phyloP scores from a whole-genome alignment of 1,140 invertebrate genomes.

The Drosophila guanche region DNA sequence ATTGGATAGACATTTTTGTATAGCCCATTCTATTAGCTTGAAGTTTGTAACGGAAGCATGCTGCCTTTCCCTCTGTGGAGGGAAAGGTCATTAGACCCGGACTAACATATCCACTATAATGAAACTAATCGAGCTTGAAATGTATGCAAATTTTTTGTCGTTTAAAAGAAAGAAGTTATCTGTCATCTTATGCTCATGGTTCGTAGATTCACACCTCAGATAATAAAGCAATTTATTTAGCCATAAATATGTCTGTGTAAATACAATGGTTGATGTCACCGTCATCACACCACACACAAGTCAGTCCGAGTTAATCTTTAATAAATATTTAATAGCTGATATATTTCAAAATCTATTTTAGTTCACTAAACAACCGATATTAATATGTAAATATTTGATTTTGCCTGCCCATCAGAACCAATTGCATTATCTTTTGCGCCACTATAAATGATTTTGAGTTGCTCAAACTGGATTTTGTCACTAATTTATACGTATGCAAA shows the following conservation, averaged over 20 bases:
- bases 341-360: slow-evolving; percentile 11
- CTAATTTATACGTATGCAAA: slow-evolving; percentile 39
- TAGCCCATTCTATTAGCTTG: slow-evolving; percentile 3
- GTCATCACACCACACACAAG: too few relatives aligned
- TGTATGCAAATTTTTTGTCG: slow-evolving; percentile 32
- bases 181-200: slow-evolving; percentile 26
- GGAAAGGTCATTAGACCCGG: slow-evolving; percentile 50
- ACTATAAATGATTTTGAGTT: slow-evolving; percentile 5
- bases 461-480: slow-evolving; percentile 13
- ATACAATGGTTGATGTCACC: not conserved
- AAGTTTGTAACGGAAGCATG: slow-evolving; percentile 14
- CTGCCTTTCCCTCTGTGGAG: slow-evolving; percentile 21
- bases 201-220: slow-evolving; percentile 44
- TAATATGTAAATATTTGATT: slow-evolving; percentile 23
- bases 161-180: slow-evolving; percentile 23
- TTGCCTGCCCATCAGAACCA: slow-evolving; percentile 5
- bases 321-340: slow-evolving; percentile 25
- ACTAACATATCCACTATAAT: slow-evolving; percentile 45
- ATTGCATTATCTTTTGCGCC: slow-evolving; percentile 45
- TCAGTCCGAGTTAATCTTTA: slow-evolving; percentile 5
- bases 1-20: slow-evolving; percentile 7
- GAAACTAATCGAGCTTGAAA: slow-evolving; percentile 47
- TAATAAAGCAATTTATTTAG: slow-evolving; percentile 49
- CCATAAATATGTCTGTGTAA: slow-evolving; percentile 22
- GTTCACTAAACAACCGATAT: slow-evolving; percentile 19